Evolutionary conservation across 2,113 vertebrate genomes (phyloP).

Genomic region (Misgurnus mizolepis): DNA sequence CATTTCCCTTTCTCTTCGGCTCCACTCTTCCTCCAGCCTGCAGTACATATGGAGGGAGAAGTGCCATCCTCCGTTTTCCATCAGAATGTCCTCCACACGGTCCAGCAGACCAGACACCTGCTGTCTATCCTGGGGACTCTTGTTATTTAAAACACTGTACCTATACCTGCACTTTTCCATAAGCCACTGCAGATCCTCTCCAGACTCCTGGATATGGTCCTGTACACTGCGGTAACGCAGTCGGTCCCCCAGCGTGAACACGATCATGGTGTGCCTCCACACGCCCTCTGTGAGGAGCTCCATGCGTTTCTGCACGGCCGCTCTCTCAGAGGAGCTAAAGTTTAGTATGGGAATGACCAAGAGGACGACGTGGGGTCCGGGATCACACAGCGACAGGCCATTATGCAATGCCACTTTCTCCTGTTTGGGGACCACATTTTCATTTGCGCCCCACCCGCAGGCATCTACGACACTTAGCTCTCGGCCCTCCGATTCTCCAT

Average conservation of each 20-base stretch:
- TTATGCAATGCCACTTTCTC: conserved; percentile 38
- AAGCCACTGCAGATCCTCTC: conserved; percentile 51
- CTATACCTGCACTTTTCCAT: conserved; percentile 54
- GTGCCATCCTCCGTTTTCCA: conserved; percentile 61
- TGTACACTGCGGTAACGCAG: conserved; percentile 45
- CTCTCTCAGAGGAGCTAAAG: conserved; percentile 10
- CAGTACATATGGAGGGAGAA: conserved; percentile 64
- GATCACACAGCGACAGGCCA: conserved; percentile 25
- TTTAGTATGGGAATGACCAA: conserved; percentile 35
- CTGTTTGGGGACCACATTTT: conserved; percentile 13
- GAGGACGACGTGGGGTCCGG: conserved; percentile 37
- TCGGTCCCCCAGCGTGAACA: conserved; percentile 63
- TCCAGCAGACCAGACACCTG: conserved; percentile 59
- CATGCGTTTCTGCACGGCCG: conserved; percentile 47
- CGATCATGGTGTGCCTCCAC: conserved; percentile 61
- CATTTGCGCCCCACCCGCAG: conserved; percentile 51
- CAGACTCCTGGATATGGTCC: conserved; percentile 55
- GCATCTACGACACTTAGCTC: conserved; percentile 52
- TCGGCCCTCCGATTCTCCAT: neutral
- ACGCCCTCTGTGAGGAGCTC: conserved; percentile 56
- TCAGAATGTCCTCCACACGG: conserved; percentile 56
- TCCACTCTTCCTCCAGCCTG: conserved; percentile 61
- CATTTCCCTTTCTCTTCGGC: conserved; percentile 56
- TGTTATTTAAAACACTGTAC: conserved; percentile 57
- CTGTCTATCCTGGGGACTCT: conserved; percentile 41